These are phyloP conservation scores for Rhamnusium bicolor DNA, from an alignment of 2,888 invertebrate genomes.

Conservation along the genomic window DNA sequence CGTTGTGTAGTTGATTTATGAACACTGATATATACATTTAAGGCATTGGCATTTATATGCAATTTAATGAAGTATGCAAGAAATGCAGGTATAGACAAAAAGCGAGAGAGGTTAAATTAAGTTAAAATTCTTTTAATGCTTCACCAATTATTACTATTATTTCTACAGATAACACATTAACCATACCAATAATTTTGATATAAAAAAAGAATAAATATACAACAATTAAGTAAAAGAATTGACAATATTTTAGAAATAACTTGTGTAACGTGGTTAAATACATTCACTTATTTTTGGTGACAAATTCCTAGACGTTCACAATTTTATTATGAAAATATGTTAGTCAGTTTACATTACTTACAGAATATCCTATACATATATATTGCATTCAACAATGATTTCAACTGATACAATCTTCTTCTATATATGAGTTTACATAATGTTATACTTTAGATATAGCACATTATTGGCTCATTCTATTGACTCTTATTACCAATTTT, in stretches of 20 bases:
- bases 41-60: background rate
- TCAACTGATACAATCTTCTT: no score
- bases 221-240: background rate
- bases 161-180: background rate
- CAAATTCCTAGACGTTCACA: no score
- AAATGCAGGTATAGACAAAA: conserved; percentile 2
- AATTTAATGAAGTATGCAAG: background rate
- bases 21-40: background rate
- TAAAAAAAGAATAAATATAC: background rate
- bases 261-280: background rate
- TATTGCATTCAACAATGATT: no score
- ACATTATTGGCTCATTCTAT: no score
- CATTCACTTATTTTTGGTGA: background rate
- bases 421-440: no score
- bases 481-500: no score
- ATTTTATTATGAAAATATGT: no score
- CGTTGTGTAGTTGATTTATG: background rate
- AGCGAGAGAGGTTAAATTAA: conserved; percentile 1
- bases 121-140: conserved; percentile 17
- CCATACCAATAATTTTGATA: background rate
- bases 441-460: no score
- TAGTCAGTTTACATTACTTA: no score
- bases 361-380: no score
- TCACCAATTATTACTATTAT: background rate
- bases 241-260: background rate